Conservation (phyloP, 2,113 vertebrate genomes). For the Acanthisitta chloris region DNA sequence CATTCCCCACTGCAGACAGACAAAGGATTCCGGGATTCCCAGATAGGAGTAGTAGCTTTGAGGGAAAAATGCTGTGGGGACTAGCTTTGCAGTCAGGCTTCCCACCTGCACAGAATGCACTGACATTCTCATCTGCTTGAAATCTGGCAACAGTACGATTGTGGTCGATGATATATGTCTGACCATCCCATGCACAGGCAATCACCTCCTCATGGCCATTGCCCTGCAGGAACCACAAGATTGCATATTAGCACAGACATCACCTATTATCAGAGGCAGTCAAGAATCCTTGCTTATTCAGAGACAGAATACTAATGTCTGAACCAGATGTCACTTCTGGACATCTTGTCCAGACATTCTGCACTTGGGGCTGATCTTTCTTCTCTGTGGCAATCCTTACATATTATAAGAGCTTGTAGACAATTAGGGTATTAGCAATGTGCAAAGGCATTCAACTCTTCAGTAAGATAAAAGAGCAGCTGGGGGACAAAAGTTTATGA, state of each 20-base stretch:
- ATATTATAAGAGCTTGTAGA: background rate
- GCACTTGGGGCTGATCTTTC: background rate
- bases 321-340: background rate
- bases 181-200: constrained; percentile 96
- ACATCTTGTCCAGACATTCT: background rate
- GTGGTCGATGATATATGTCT: constrained; percentile 97
- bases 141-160: constrained; percentile 91
- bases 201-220: constrained; percentile 95
- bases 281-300: background rate
- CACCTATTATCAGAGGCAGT: background rate
- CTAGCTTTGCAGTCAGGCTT: background rate
- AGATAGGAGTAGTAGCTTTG: background rate
- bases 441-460: background rate
- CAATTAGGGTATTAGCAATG: background rate
- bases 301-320: background rate
- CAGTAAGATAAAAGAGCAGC: background rate
- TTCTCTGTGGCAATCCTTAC: background rate
- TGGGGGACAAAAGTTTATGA: background rate
- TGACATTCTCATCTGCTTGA: constrained; percentile 97
- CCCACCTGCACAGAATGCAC: constrained; percentile 95
- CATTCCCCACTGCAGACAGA: background rate
- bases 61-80: background rate
- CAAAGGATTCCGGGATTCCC: background rate
- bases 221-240: constrained; percentile 74
- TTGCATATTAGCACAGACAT: rapidly evolving